Base-by-base conservation (phyloP, 2,888 invertebrate genomes). In the Itoplectis maculator region DNA sequence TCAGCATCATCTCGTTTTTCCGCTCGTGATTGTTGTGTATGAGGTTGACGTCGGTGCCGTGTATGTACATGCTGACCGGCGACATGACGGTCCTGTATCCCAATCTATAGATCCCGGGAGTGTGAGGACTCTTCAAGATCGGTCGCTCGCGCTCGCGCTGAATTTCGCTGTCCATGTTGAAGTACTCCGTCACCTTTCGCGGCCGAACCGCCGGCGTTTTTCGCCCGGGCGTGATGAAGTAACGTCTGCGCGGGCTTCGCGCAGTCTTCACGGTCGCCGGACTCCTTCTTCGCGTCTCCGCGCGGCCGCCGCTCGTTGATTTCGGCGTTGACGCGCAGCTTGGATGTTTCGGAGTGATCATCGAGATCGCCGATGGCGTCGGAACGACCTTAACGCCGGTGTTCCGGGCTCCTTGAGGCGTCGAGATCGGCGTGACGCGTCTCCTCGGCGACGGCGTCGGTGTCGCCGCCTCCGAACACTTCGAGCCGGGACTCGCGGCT, bases 61-160 rank as follows among this genome's bases (percentile, higher is more conserved):
- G 86, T 47, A 92, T 91, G 45, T 92, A 92, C 73, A 88, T 85
- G 29, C 88, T 88, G 2, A 92, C 84, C 0, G 92, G 92, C 7
- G 92, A 92, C 47, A 87, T 82, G 4, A 92, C 85, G 7, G 85
- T 87, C n/a, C 88, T 81, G 35, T 88, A 89, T 65, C 86, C 88
- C 13, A 82, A 49, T 68, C 85, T 87, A 42, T 84, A 87, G 6
- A 86, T 66, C 0, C 86, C 84, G 56, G 86, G 75, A 7, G 82
- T 73, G 35, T 85, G 81, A 23, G 86, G 84, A 18, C 83, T 88
- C 51, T 85, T 85, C 11, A 87, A 54, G 29, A 83, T 84, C 23
- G 81, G 51, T 7, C 63, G 45, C 23, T 61, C 69, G 0, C 9
- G 9, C 2, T 70, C 35, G n/a, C n/a, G n/a, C 6, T 42, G 20